Base-by-base conservation (phyloP, 2,888 invertebrate genomes). In the Desoria tigrina region DNA sequence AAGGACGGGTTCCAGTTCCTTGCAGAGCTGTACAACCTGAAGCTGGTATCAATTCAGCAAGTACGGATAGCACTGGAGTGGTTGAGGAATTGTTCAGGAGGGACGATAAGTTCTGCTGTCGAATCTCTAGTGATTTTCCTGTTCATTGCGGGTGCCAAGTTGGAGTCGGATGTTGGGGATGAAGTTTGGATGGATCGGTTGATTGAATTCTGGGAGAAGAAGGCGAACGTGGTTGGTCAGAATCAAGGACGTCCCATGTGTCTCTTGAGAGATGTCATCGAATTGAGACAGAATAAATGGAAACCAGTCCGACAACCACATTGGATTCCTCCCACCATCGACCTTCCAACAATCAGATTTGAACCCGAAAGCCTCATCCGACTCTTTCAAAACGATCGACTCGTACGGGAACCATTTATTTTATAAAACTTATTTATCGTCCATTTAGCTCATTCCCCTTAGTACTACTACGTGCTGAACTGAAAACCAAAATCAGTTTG, bases 21-120 rank as follows among this genome's bases (percentile, higher is more conserved):
- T 23, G 70, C 72, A 16, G 74, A 75, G 61, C 68, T 73, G 23
- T 75, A 69, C 65, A 73, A 72, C 37, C 64, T 65, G 21, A 70
- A 72, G 39, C 58, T 75, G 21, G 45, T 73, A 27, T 51, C 60
- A 21, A 55, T 68, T 18, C 68, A 68, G 28, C 61, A 68, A 55
- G 54, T 69, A 27, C 39, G 67, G 14, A 32, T 63, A 18, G 39
- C 63, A 42, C 37, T 72, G 42, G 59, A 68, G 39, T 51, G 63
- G 42, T 61, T 69, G 37, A 32, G 53, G 1, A 51, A 24, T 27
- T 55, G 67, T 23, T 61, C 68, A 21, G 61, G 58, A 49, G 61
- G 57, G 32, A 26, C 62, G 16, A 58, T 66, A 50, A 54, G 59
- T 1, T 57, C 42, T 3, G 54, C 59, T n/a, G 65, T 69, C n/a